These are phyloP conservation scores for Chaunax sp. DNA, from an alignment of 2,797 vertebrate genomes.

Conservation along the genomic window DNA sequence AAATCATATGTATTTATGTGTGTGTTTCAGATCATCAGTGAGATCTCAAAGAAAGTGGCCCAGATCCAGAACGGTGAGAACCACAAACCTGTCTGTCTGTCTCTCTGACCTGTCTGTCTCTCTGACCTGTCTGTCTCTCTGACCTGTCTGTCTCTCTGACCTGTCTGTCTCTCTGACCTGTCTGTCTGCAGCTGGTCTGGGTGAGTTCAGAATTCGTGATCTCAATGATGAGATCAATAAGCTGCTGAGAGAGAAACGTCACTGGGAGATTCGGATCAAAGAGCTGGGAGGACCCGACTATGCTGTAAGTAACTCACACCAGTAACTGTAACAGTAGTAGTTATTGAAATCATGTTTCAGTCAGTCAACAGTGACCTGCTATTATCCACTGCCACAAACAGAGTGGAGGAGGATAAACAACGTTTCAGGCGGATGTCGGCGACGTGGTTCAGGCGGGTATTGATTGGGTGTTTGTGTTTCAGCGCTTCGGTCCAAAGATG, in stretches of 20 bases:
- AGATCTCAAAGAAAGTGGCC: slow-evolving; percentile 97
- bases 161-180: background rate
- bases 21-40: slow-evolving; percentile 93
- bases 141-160: background rate
- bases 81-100: background rate
- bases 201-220: slow-evolving; percentile 96
- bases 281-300: slow-evolving; percentile 97
- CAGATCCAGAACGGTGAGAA: slow-evolving; percentile 97
- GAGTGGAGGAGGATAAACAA: no score
- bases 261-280: slow-evolving; percentile 95
- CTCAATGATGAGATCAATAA: slow-evolving; percentile 99
- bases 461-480: slow-evolving; percentile 3
- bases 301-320: slow-evolving; percentile 59
- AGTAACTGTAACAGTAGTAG: no score
- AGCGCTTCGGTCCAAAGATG: slow-evolving; percentile 96
- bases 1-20: background rate
- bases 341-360: no score
- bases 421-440: no score
- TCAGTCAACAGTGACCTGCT: background rate
- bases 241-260: slow-evolving; percentile 94
- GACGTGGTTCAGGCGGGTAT: no score
- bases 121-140: background rate
- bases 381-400: no score
- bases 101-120: background rate
- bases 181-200: slow-evolving; percentile 89